Percentiles rank a stretch among this genome's conserved stretches.
phyloP scores from a whole-genome alignment of 2,888 invertebrate genomes.

The Cerastoderma edule region DNA sequence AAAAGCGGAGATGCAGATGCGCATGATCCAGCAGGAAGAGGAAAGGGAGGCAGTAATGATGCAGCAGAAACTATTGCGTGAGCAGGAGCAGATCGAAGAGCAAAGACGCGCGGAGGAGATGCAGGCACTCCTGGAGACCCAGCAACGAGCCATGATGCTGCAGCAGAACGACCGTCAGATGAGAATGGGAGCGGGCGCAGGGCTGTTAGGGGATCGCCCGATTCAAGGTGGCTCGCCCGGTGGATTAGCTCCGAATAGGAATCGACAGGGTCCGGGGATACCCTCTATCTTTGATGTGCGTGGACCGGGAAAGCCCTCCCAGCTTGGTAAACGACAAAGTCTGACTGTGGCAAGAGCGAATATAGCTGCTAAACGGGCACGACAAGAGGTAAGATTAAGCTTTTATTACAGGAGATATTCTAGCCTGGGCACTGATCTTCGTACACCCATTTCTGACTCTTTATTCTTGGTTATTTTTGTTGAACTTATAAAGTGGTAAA shows the following conservation, averaged over 20 bases:
- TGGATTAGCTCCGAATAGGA: no score
- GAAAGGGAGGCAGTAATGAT: slow-evolving; percentile 14
- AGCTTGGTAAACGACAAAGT: slow-evolving; percentile 34
- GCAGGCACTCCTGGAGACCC: slow-evolving; percentile 14
- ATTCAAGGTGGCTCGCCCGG: slow-evolving; percentile 23
- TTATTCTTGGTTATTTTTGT: no score
- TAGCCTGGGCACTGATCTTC: no score
- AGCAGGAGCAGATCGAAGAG: slow-evolving; percentile 24
- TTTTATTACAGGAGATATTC: no score
- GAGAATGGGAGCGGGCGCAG: slow-evolving; percentile 13
- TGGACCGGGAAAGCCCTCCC: slow-evolving; percentile 14
- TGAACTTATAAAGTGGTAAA: no score
- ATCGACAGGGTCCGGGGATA: slow-evolving; percentile 18
- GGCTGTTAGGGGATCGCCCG: slow-evolving; percentile 34
- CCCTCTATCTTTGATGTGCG: slow-evolving; percentile 50
- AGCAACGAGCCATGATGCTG: slow-evolving; percentile 17
- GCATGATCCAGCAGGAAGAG: slow-evolving; percentile 36
- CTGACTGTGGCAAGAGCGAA: slow-evolving; percentile 6
- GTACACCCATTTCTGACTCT: no score
- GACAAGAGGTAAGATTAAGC: slow-evolving; percentile 40
- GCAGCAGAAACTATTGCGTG: slow-evolving; percentile 28
- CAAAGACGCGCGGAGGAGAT: slow-evolving; percentile 11
- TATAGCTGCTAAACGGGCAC: slow-evolving; percentile 38
- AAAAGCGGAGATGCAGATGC: slow-evolving; percentile 47
- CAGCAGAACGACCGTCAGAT: slow-evolving; percentile 25